Conservation (phyloP, 1,140 invertebrate species). For the Cecropterus lyciades region DNA sequence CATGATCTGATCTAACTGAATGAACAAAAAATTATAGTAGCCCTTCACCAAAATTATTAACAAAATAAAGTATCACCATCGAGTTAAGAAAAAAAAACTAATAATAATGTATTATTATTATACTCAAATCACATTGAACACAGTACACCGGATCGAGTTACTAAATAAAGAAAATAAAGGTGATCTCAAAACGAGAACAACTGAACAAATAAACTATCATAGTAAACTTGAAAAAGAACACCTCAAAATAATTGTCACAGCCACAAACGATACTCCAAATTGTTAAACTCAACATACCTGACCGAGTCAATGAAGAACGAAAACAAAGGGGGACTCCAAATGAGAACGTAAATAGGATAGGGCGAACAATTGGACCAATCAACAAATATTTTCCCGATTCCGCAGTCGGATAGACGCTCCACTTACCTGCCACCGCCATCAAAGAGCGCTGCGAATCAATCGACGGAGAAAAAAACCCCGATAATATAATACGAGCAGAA, state of each 20-base stretch:
- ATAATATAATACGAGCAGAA: constrained; percentile 70
- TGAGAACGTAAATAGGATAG: constrained; percentile 31
- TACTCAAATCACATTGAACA: constrained; percentile 6
- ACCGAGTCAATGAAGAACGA: neutral
- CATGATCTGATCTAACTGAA: no score
- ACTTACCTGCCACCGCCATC: constrained; percentile 56
- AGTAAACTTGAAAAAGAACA: no score
- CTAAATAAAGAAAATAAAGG: no score
- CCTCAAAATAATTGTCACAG: no score
- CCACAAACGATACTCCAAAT: no score
- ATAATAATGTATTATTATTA: no score
- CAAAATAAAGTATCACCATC: no score
- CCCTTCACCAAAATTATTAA: no score
- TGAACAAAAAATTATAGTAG: no score
- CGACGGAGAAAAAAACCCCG: constrained; percentile 65
- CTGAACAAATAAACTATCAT: no score
- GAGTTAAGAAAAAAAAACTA: no score
- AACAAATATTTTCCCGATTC: constrained; percentile 59
- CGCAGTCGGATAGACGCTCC: constrained; percentile 34
- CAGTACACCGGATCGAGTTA: neutral
- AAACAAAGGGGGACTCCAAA: constrained; percentile 12
- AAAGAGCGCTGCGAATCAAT: constrained; percentile 63
- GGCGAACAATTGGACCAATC: constrained; percentile 55
- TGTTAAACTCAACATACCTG: neutral
- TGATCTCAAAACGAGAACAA: no score